Conservation (phyloP, 2,888 invertebrate species). For the Timema podura region DNA sequence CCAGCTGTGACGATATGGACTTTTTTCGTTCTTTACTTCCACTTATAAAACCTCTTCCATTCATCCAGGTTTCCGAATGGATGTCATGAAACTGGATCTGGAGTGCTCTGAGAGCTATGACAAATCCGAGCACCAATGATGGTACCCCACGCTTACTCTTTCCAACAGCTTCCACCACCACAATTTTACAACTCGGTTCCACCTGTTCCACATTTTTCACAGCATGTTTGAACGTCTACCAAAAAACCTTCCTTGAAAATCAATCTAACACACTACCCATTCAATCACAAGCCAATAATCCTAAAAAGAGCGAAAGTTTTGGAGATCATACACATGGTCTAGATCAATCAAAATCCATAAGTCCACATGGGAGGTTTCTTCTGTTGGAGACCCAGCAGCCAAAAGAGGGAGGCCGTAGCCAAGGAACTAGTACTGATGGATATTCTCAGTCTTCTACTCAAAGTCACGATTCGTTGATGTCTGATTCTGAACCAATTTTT, state of each 20-base stretch:
- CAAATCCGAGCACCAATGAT: background rate
- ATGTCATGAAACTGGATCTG: conserved; percentile 2
- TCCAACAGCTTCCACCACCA: background rate
- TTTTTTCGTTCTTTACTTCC: background rate
- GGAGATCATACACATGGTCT: background rate
- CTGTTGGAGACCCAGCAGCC: background rate
- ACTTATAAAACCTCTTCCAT: background rate
- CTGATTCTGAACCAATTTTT: conserved; percentile 5
- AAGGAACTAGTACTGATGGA: background rate
- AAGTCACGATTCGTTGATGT: background rate
- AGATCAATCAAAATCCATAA: background rate
- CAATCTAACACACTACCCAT: background rate
- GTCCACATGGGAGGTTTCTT: background rate
- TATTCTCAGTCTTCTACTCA: background rate
- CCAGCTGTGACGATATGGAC: background rate
- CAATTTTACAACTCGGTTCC: background rate
- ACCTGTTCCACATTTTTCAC: background rate
- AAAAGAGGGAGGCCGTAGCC: background rate
- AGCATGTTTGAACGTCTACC: background rate
- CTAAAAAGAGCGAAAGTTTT: background rate
- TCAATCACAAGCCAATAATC: background rate
- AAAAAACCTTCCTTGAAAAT: background rate
- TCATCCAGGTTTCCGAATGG: background rate
- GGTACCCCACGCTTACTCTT: background rate
- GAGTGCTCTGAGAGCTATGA: background rate